Base-by-base conservation (phyloP, 2,113 vertebrate species). In the Odocoileus hemionus region DNA sequence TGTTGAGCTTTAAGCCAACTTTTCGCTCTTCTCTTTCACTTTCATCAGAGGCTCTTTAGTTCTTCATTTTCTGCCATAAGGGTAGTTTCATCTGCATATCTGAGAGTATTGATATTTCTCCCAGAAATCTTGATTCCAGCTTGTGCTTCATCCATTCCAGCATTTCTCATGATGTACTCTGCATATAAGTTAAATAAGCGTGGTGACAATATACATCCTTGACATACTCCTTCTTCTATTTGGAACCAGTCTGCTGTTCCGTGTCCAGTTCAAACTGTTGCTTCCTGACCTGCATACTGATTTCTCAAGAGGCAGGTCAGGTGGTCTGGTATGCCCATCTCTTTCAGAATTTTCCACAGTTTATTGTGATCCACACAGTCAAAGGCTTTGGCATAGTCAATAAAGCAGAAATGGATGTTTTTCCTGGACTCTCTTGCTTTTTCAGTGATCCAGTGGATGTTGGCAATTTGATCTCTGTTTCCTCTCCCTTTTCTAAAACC, bases 91-190 rank as follows among this genome's bases (percentile, higher is more conserved):
- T 67, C 17, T 67, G 64, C 17, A 67, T 67, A 67, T 67, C 64
- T 36, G 64, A 67, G 33, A 8, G 0, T 36, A 36, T 5, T 67
- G 16, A 36, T 36, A 36, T 67, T 67, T 67, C 33, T 67, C 33
- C 33, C 4, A 0, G 64, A 8, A 67, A 21, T 21, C 64, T 67
- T 21, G 8, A 36, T 67, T 67, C 8, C 17, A 36, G 16, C 4
- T 19, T 67, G 33, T 36, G 64, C 8, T 10, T 67, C 64, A 2
- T 21, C 33, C 8, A 67, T 33, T 1, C 16, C 33, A 36, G 17
- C 2, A 0, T 36, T 36, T 11, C 8, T 36, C 64, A n/a, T 67
- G 17, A 67, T 19, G 33, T n/a, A 67, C 33, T 36, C 2, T 67
- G 8, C 17, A 5, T 36, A 36, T 2, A 36, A 67, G 17, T 36